These are phyloP conservation scores for Musca vetustissima DNA, from an alignment of 1,140 invertebrate species.

Conservation along the genomic window DNA sequence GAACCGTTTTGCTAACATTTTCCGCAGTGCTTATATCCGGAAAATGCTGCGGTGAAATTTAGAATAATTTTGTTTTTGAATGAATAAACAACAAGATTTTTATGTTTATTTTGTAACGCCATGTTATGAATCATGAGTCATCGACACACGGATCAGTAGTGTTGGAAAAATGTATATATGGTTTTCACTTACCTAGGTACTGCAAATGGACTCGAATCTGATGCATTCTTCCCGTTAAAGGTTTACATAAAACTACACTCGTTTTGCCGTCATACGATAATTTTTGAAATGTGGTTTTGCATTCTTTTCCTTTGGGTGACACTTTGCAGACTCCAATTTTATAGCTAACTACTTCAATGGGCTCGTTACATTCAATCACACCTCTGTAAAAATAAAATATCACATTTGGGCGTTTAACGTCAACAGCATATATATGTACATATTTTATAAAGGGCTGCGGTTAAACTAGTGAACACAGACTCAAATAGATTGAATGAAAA, in stretches of 20 bases:
- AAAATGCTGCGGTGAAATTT: no score
- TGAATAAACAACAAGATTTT: no score
- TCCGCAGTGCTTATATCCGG: no score
- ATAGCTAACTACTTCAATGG: constrained; percentile 91
- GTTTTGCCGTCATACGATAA: constrained; percentile 84
- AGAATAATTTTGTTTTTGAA: no score
- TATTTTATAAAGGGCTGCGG: neutral
- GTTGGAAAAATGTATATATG: no score
- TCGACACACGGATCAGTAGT: neutral
- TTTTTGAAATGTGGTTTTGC: constrained; percentile 85
- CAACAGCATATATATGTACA: no score
- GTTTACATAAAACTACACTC: constrained; percentile 90
- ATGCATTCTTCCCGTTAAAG: constrained; percentile 95
- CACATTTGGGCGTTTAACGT: no score
- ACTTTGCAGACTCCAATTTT: constrained; percentile 96
- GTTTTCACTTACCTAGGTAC: constrained; percentile 75
- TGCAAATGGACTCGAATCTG: constrained; percentile 99
- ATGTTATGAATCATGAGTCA: no score
- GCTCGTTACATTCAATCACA: constrained; percentile 81
- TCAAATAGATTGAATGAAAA: neutral
- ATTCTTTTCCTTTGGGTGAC: constrained; percentile 85
- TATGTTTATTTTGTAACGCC: no score
- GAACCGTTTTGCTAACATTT: no score
- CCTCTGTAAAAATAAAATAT: constrained; percentile 63
- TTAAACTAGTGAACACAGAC: no score